Conservation (phyloP, 2,113 vertebrate species). For the Hemiscyllium ocellatum region DNA sequence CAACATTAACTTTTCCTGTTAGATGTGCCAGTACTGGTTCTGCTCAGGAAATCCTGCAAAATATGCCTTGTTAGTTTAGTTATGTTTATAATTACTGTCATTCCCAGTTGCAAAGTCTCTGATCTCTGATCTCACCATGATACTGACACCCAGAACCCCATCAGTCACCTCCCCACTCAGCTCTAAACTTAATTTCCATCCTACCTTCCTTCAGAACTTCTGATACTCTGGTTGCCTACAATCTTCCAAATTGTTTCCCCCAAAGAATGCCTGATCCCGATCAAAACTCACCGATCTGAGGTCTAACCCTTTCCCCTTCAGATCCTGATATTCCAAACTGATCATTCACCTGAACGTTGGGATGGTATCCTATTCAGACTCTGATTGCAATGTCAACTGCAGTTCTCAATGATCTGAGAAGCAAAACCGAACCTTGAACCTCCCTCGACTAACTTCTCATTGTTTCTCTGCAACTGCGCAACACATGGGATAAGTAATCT, state of each 20-base stretch:
- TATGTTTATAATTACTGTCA: too few species aligned
- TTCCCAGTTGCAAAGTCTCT: background rate
- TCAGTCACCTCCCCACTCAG: background rate
- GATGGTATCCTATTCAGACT: background rate
- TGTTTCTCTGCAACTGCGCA: too few species aligned
- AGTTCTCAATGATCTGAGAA: background rate
- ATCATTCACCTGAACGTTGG: background rate
- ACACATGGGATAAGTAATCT: background rate
- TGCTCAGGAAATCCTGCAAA: background rate
- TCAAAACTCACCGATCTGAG: background rate
- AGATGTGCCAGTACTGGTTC: background rate
- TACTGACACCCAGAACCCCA: background rate
- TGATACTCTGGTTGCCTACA: background rate
- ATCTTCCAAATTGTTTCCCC: background rate
- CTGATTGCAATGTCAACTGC: background rate
- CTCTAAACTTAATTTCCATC: background rate
- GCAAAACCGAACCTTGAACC: background rate
- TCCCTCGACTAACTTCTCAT: background rate
- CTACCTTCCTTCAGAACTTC: background rate
- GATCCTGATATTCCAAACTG: background rate
- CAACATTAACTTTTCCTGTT: background rate
- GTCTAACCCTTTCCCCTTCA: background rate
- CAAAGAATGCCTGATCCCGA: too few species aligned
- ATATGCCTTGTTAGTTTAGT: background rate
- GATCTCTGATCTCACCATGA: background rate